Percentiles rank a stretch among this genome's conserved stretches.
Evolutionary conservation across 2,888 invertebrate species (phyloP).

Genomic region (Eumacrocentrus americanus): DNA sequence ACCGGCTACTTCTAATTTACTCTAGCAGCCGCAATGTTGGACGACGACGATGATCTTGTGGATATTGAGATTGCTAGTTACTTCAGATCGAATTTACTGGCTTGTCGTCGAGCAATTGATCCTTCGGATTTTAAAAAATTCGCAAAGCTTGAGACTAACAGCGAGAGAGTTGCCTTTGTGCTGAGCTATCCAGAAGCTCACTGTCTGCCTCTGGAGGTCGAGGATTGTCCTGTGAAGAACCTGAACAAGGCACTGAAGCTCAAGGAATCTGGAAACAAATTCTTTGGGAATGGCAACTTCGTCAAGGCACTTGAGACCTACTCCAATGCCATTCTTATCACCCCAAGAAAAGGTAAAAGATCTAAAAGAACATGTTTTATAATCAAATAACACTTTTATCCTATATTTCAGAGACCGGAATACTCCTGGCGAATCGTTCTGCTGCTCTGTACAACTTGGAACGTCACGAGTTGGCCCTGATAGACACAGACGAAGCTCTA

Average conservation of each 20-base stretch:
- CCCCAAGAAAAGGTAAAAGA: slow-evolving; percentile 70
- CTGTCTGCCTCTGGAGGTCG: slow-evolving; percentile 63
- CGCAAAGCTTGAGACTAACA: slow-evolving; percentile 68
- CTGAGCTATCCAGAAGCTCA: slow-evolving; percentile 63
- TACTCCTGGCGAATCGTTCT: slow-evolving; percentile 80
- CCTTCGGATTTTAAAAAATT: slow-evolving; percentile 71
- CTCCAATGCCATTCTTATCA: slow-evolving; percentile 71
- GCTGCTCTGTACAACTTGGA: slow-evolving; percentile 78
- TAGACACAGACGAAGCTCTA: slow-evolving; percentile 74
- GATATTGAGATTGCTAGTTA: slow-evolving; percentile 48
- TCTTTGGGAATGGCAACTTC: slow-evolving; percentile 76
- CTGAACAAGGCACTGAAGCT: slow-evolving; percentile 67
- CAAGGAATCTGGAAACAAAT: slow-evolving; percentile 76
- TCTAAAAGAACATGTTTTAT: too few relatives aligned
- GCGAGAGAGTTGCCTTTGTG: slow-evolving; percentile 71
- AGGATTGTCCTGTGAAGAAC: slow-evolving; percentile 65
- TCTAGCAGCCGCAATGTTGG: slow-evolving; percentile 38
- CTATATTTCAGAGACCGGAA: slow-evolving; percentile 65
- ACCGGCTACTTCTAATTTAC: too few relatives aligned
- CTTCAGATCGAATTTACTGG: slow-evolving; percentile 50
- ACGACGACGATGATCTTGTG: slow-evolving; percentile 32
- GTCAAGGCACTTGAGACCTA: slow-evolving; percentile 73
- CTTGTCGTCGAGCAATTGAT: slow-evolving; percentile 64
- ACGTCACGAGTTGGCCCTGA: slow-evolving; percentile 70
- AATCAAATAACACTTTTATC: neutral